These are phyloP conservation scores for Gavialis gangeticus DNA, from an alignment of 2,113 vertebrate species.

Conservation along the genomic window DNA sequence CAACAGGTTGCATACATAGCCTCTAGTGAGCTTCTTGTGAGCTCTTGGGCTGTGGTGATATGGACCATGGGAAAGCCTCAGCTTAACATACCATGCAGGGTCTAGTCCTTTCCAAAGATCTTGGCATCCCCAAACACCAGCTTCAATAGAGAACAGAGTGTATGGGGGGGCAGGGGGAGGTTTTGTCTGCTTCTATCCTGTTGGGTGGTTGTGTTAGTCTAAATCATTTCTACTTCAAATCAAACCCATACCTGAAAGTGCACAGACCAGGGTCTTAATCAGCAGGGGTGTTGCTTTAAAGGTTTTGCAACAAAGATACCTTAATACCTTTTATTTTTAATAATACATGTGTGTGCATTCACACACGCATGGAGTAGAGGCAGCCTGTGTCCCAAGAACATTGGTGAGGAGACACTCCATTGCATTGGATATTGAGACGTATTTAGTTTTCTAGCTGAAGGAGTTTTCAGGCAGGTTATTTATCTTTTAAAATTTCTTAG, in stretches of 20 bases:
- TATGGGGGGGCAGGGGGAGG: not conserved
- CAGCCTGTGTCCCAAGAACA: not conserved
- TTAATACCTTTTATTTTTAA: not conserved
- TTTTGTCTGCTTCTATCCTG: fast-evolving
- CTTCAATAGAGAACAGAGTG: not conserved
- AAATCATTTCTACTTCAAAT: not conserved
- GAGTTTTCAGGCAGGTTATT: not conserved
- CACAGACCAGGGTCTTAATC: not conserved
- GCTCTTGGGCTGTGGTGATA: not conserved
- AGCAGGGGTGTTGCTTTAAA: not conserved
- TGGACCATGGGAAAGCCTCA: too few relatives aligned
- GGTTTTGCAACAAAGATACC: not conserved
- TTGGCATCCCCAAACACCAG: not conserved
- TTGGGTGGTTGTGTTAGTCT: not conserved
- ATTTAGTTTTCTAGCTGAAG: not conserved
- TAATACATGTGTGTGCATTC: not conserved
- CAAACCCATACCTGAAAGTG: not conserved
- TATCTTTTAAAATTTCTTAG: not conserved
- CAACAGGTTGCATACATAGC: not conserved
- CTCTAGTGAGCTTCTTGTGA: not conserved
- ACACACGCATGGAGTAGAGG: not conserved
- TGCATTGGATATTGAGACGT: not conserved
- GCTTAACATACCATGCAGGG: too few relatives aligned
- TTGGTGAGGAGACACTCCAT: too few relatives aligned
- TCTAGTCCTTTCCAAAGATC: not conserved